Conservation (phyloP, 2,113 vertebrate species). For the Podiceps cristatus region DNA sequence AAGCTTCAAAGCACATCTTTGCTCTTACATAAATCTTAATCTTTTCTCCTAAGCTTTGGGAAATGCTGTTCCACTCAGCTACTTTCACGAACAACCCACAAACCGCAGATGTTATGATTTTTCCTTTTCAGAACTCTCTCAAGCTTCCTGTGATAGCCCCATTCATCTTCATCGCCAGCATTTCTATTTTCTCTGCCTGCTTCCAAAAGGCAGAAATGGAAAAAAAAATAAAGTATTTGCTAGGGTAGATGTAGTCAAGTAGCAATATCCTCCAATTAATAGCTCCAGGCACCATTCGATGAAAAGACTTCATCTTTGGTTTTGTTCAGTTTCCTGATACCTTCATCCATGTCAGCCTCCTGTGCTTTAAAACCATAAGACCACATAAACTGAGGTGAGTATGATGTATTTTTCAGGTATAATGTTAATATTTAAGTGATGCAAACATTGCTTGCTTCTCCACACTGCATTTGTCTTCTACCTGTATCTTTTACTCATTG, state of each 20-base stretch:
- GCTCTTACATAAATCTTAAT: neutral
- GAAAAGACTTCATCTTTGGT: neutral
- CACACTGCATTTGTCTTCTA: neutral
- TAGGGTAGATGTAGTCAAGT: neutral
- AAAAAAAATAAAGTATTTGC: neutral
- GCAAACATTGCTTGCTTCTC: neutral
- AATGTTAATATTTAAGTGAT: neutral
- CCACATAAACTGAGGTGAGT: neutral
- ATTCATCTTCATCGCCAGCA: neutral
- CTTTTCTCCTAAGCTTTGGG: neutral
- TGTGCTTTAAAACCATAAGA: neutral
- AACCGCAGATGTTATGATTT: neutral
- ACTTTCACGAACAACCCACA: neutral
- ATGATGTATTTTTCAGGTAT: neutral
- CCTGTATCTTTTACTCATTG: neutral
- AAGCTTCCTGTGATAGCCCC: neutral
- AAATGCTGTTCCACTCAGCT: conserved; percentile 15
- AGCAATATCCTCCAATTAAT: neutral
- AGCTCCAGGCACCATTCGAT: neutral
- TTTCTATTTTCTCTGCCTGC: neutral
- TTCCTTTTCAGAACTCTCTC: neutral
- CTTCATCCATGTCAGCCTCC: neutral
- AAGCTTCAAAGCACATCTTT: neutral
- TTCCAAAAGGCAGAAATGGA: neutral
- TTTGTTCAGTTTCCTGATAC: neutral